Conservation (phyloP, 2,797 vertebrate species). For the Gymnoscopelus braueri region DNA sequence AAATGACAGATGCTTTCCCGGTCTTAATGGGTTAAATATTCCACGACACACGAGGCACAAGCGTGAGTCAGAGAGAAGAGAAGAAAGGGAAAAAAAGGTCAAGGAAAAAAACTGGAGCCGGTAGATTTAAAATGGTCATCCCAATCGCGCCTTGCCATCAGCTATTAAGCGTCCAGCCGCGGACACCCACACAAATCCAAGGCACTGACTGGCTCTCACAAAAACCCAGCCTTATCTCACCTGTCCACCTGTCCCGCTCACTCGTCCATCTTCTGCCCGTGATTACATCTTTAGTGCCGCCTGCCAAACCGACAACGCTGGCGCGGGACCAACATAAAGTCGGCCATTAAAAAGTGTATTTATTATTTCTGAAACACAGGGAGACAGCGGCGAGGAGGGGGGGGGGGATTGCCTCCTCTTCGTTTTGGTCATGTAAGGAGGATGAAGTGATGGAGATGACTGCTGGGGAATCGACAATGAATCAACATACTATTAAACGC, state of each 20-base stretch:
- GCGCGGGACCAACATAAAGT: slow-evolving; percentile 80
- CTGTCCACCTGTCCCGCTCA: slow-evolving; percentile 83
- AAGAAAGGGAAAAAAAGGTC: slow-evolving; percentile 75
- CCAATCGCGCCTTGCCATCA: slow-evolving; percentile 81
- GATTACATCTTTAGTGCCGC: slow-evolving; percentile 82
- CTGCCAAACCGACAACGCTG: slow-evolving; percentile 71
- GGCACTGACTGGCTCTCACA: slow-evolving; percentile 72
- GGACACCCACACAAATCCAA: slow-evolving; percentile 80
- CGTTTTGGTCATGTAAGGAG: slow-evolving; percentile 32
- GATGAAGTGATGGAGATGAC: not conserved
- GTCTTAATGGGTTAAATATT: slow-evolving; percentile 34
- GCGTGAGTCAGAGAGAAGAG: slow-evolving; percentile 49
- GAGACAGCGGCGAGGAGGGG: slow-evolving; percentile 70
- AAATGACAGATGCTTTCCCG: too few relatives aligned
- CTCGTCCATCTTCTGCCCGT: slow-evolving; percentile 77
- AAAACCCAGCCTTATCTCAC: slow-evolving; percentile 82
- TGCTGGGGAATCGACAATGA: not conserved
- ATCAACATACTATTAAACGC: not conserved
- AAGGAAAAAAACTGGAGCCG: slow-evolving; percentile 69
- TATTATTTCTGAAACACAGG: slow-evolving; percentile 77
- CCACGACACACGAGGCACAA: slow-evolving; percentile 43
- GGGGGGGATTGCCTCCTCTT: slow-evolving; percentile 68
- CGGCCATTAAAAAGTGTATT: slow-evolving; percentile 80
- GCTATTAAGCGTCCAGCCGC: slow-evolving; percentile 78
- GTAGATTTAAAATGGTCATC: slow-evolving; percentile 81